Evolutionary conservation across 2,888 invertebrate genomes (phyloP).

Genomic region (Dyspetes luteomarginatus): DNA sequence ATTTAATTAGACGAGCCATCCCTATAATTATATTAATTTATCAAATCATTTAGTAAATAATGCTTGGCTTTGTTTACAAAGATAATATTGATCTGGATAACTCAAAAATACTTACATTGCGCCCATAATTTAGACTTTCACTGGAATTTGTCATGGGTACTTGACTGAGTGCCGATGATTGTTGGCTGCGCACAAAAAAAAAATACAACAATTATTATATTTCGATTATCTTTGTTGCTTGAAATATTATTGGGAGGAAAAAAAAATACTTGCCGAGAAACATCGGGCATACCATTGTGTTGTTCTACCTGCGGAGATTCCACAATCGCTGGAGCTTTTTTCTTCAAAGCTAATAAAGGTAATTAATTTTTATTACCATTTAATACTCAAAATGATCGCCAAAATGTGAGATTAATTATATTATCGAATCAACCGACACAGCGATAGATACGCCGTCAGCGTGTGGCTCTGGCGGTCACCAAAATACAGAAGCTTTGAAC

Average conservation of each 20-base stretch:
- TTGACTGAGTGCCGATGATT: not conserved
- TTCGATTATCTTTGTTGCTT: not conserved
- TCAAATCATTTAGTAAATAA: no score
- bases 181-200: not conserved
- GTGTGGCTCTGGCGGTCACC: no score
- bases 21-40: no score
- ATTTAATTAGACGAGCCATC: no score
- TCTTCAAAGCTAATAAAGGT: conserved; percentile 39
- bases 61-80: no score
- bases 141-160: not conserved
- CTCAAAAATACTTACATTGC: not conserved
- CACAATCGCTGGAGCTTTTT: conserved; percentile 15
- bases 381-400: not conserved
- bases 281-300: not conserved
- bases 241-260: no score
- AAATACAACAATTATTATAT: not conserved
- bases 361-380: not conserved
- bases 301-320: not conserved
- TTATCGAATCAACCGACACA: no score
- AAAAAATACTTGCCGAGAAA: conserved; percentile 16
- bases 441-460: no score
- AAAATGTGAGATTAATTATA: no score
- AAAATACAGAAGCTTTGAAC: no score
- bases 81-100: not conserved
- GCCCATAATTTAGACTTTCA: not conserved